Evolutionary conservation across 2,888 invertebrate genomes (phyloP), one percentile per base, ranked within the genome.

Genomic region (Trisateles emortualis): DNA sequence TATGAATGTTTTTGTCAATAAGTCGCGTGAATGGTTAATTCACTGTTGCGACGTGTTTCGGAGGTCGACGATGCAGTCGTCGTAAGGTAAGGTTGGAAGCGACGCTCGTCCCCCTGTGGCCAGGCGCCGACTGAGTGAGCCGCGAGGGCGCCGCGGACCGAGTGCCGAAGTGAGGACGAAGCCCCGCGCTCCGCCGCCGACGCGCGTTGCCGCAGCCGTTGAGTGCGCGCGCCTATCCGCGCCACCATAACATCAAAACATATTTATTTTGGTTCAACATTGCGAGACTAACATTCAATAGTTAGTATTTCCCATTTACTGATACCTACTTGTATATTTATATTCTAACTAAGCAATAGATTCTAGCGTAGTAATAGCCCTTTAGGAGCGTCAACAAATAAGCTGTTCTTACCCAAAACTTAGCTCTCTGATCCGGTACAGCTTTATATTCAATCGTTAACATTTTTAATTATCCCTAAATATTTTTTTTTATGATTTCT

Each of bases 151-250:
- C 86, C 88, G 86, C 78, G 76, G 73, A 71, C 68, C 72, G 79
- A 81, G 73, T 79, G 79, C 70, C 72, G 79, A 76, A 76, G 74
- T 71, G 79, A 76, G 77, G 74, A 74, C 81, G 81, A 70, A 79
- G 76, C 86, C 84, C 88, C 87, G 84, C 88, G 82, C 87, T 71
- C 81, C 74, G 71, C 76, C 64, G 72, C 69, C 74, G 63, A 74
- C 74, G 72, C 78, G 67, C 67, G 64, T 68, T 74, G 72, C 75
- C 33, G 64, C 70, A 62, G 68, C 65, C 68, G 71, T 65, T 74
- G 74, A 78, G 74, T 88, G 90, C 90, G 91, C 91, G 91, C 91
- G 89, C 90, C 89, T 83, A 79, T 81, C 78, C 77, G 74, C 77
- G 52, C 63, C 59, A 72, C 64, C 74, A 64, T 69, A 77, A 72